Evolutionary conservation across 2,113 vertebrate genomes (phyloP), one percentile per base, ranked within the genome.

Genomic region (Lasiurus cinereus): DNA sequence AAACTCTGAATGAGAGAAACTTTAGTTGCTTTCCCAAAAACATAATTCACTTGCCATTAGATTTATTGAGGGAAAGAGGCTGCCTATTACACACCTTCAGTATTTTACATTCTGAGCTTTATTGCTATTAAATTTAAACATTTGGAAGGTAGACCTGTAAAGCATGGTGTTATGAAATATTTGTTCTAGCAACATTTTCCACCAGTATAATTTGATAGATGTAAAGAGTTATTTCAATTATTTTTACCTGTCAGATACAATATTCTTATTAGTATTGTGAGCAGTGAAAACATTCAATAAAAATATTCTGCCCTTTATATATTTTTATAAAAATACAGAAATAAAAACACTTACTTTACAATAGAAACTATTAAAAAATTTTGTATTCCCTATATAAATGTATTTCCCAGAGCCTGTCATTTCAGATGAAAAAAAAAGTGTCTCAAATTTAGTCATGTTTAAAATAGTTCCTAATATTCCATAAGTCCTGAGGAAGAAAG

Each of bases 81-180:
- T 50, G 3, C 9, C 43, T 90, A 31, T 33, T 78, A 86, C 5
- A 50, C 1, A n/a, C 39, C 1, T 70, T 89, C n/a, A 91, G 3
- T 64, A 82, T 77, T 64, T 85, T 78, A 91, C 8, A 0, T 74
- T 90, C 43, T 70, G 24, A 13, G 16, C 5, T 86, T 52, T 21
- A 31, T 33, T 56, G 36, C 2, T 66, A 29, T 91, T 85, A 29
- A 46, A 73, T 91, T 84, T 69, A 86, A 94, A 91, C 88, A 85
- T 46, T 62, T 78, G 33, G 50, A 88, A 82, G 11, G 8, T 24
- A 90, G 1, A 27, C 1, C 11, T 16, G 5, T 88, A 73, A 88
- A 83, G 52, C n/a, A 78, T 18, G 4, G 2, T 31, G 2, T 70
- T 21, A 64, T 78, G 74, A 93, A 91, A 87, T 79, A 79, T 52